Evolutionary conservation across 2,888 invertebrate species (phyloP), one percentile per base, ranked within the genome.

Genomic region (Acronicta aceris): DNA sequence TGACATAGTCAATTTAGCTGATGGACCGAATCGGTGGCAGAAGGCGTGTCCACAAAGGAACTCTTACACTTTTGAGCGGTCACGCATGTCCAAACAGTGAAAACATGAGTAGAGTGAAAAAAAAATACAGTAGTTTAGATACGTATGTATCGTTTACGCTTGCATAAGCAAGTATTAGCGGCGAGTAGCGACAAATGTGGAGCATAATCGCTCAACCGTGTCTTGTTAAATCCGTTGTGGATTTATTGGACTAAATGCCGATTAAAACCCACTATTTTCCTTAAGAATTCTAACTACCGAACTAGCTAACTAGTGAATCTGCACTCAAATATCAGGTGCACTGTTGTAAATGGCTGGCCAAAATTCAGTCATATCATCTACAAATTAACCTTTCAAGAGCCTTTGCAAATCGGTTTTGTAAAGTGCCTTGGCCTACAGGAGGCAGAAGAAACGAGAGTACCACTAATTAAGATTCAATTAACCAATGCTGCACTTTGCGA

Each of bases 1-100:
- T 76, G 81, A 76, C 79, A 80, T 70, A 74, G 76, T 62, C 82
- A 80, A 83, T 84, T 81, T 82, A 70, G 61, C 63, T 79, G 78
- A 84, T 82, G 79, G 76, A 78, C 80, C 81, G 72, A 76, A 79
- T 76, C 83, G 79, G 77, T 78, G 83, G 77, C 74, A 66, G 65
- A 55, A 62, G 82, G 81, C 70, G 83, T 74, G 81, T 65, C 71
- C 74, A 75, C 69, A 79, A 81, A 74, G 64, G 67, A 68, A 64
- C 75, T 78, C 78, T 78, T 71, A 69, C 65, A 63, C 63, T 61
- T 71, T 52, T 58, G 56, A 62, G 70, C 68, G 59, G 67, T 77
- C 81, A 74, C 77, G 80, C 77, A 79, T 79, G 63, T 61, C 66
- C 42, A 42, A 30, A 27, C 46, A 57, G 78, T 71, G 64, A 79